These are phyloP conservation scores for Parapristionchus giblindavisi DNA, from an alignment of 2,888 invertebrate genomes.

Conservation along the genomic window DNA sequence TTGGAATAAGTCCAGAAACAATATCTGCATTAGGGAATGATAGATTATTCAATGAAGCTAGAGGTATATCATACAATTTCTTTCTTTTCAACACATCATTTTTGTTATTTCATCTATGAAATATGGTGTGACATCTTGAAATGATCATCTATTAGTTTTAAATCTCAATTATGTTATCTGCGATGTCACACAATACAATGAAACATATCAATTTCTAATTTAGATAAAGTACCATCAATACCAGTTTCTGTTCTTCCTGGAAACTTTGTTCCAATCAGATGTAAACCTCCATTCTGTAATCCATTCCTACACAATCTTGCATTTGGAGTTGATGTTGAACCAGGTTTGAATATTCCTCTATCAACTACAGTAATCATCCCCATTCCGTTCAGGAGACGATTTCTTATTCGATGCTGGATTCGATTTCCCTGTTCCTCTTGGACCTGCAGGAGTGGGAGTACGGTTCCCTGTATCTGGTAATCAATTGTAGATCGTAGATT, in stretches of 20 bases:
- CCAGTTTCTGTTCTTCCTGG: slow-evolving; percentile 64
- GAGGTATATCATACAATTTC: slow-evolving; percentile 43
- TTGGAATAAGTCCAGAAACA: slow-evolving; percentile 59
- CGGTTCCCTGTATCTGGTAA: slow-evolving; percentile 59
- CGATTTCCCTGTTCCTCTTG: slow-evolving; percentile 62
- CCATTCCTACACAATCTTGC: slow-evolving; percentile 64
- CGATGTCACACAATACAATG: not conserved
- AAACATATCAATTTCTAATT: not conserved
- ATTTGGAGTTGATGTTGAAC: slow-evolving; percentile 62
- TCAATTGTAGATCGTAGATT: not conserved
- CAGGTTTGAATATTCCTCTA: slow-evolving; percentile 30
- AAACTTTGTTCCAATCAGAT: slow-evolving; percentile 61
- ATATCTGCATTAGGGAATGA: slow-evolving; percentile 57
- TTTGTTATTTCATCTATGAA: not conserved
- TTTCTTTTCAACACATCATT: not conserved
- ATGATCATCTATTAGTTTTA: not conserved
- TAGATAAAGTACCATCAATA: slow-evolving; percentile 57
- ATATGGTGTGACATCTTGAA: not conserved
- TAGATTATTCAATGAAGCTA: slow-evolving; percentile 59
- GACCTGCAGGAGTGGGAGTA: slow-evolving; percentile 60
- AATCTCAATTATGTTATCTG: too few species aligned
- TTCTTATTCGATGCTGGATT: slow-evolving; percentile 56
- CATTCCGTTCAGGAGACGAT: slow-evolving; percentile 52
- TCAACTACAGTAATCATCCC: not conserved
- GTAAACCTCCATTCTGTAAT: slow-evolving; percentile 65